Conservation (phyloP, 2,888 invertebrate species). For the Stenolophus ochropezus region DNA sequence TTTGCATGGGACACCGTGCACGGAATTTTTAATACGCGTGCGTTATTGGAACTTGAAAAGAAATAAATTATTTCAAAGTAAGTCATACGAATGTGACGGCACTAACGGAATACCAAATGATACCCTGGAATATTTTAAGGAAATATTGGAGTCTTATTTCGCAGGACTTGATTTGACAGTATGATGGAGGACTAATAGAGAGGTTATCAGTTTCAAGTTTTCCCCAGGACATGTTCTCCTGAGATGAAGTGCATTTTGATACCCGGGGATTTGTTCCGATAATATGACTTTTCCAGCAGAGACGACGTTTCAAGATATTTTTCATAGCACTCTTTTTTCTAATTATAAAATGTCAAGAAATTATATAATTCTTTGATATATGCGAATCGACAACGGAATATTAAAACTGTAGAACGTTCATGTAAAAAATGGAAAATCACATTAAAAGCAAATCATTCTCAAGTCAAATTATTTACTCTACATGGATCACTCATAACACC, state of each 20-base stretch:
- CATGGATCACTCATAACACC: too few species aligned
- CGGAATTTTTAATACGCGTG: constrained; percentile 57
- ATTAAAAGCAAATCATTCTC: too few species aligned
- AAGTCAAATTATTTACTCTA: too few species aligned
- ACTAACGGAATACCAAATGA: constrained; percentile 57
- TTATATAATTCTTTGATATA: too few species aligned
- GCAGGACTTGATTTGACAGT: constrained; percentile 52
- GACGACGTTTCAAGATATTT: too few species aligned
- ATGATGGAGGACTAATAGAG: constrained; percentile 52
- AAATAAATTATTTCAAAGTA: constrained; percentile 59
- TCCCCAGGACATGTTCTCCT: neutral
- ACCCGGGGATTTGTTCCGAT: neutral
- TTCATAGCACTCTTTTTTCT: too few species aligned
- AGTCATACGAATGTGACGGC: constrained; percentile 58
- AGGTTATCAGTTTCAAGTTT: constrained; percentile 48
- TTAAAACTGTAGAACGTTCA: too few species aligned
- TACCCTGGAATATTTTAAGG: constrained; percentile 51
- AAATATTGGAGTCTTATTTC: constrained; percentile 55
- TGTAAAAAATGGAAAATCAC: too few species aligned
- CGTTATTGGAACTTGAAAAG: constrained; percentile 60
- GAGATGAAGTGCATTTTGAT: constrained; percentile 18
- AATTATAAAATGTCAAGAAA: too few species aligned
- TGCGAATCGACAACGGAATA: too few species aligned
- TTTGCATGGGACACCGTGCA: constrained; percentile 55
- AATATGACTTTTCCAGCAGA: constrained; percentile 4